Evolutionary conservation across 2,797 vertebrate species (phyloP), one percentile per base, ranked within the genome.

Genomic region (Eulemur mongoz): DNA sequence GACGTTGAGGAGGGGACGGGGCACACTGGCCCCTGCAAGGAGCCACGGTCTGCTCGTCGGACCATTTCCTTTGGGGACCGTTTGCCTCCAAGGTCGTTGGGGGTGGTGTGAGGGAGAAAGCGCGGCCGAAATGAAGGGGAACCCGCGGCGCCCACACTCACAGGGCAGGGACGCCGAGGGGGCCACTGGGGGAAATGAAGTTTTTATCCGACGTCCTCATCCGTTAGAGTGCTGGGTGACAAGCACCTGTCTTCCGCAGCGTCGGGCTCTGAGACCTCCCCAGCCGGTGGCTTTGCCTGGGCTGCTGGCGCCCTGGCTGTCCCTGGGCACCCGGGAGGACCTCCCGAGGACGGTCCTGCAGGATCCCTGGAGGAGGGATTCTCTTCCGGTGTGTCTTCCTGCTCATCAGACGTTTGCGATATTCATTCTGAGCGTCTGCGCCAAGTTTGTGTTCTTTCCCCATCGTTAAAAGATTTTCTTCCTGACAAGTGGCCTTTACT

Each of bases 111-210:
- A 27, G 73, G 59, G 43, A 18, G 50, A 22, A n/a, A 43, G 35
- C 0, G 0, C 0, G 6, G 22, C 45, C 30, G 67, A 43, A 23
- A 27, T 35, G 30, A 59, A 20, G 0, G 0, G 78, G 40, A 14
- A 25, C 4, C 8, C 0, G 0, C 0, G 0, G 50, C 1, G 5
- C 0, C 1, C 10, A 35, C 13, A 0, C n/a, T 18, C 2, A 17
- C 14, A 1, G 27, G 13, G 20, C n/a, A 2, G 23, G 12, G 35
- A 7, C 12, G 1, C 7, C 2, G 10, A 38, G 15, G 38, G 0
- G 5, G 79, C 35, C 52, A 20, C 6, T 25, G 12, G 38, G 81
- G 54, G 54, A 12, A 22, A 72, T 4, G 30, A 57, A 12, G 5
- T 3, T 40, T 52, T 52, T n/a, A 2, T 1, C 0, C 27, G 22